phyloP scores from a whole-genome alignment of 1,140 invertebrate species.

The Papilio polyxenes region DNA sequence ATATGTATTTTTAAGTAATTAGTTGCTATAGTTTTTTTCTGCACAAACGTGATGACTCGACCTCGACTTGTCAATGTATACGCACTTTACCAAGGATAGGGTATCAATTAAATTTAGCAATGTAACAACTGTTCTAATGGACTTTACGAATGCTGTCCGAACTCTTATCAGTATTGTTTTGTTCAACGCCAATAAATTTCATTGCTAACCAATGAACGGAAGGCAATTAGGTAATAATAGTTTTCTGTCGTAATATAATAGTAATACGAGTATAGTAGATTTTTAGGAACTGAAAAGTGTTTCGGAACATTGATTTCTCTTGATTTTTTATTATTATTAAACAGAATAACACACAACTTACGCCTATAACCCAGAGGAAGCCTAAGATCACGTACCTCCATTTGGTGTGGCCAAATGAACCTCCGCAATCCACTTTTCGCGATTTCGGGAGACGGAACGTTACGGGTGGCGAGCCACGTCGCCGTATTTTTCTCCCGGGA shows the following conservation, averaged over 20 bases:
- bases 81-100: constrained; percentile 50
- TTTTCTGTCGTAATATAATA: no score
- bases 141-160: constrained; percentile 52
- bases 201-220: constrained; percentile 39
- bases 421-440: no score
- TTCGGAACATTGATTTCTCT: background rate
- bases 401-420: no score
- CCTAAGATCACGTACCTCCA: no score
- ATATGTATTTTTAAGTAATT: constrained; percentile 52
- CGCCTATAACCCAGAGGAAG: no score
- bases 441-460: no score
- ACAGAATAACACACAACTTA: no score
- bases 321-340: no score
- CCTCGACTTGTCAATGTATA: constrained; percentile 63
- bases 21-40: constrained; percentile 56
- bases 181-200: constrained; percentile 36
- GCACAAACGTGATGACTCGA: constrained; percentile 50
- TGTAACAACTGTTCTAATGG: constrained; percentile 42
- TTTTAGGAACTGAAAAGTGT: background rate
- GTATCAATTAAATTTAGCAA: constrained; percentile 52
- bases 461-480: no score
- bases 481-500: no score
- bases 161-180: constrained; percentile 40
- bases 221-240: constrained; percentile 39
- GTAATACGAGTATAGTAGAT: background rate